A percentile compares a stretch with the other conserved stretches of the same genome.
phyloP scores from a whole-genome alignment of 2,113 vertebrate species.

The Acrocephalus kingi region DNA sequence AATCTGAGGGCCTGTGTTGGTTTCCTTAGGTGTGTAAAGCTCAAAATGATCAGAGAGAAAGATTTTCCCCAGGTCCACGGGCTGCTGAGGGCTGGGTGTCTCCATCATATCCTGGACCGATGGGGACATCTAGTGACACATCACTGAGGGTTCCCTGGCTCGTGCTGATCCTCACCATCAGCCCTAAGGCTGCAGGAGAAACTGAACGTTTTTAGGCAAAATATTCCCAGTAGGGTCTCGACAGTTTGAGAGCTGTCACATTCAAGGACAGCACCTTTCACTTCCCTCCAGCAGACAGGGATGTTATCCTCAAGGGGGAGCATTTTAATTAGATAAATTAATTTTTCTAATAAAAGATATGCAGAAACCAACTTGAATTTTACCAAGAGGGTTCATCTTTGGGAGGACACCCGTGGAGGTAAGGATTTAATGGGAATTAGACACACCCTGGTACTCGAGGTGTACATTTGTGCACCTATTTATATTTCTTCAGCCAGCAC shows the following conservation, averaged over 20 bases:
- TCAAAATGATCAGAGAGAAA: not conserved
- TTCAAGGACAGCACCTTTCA: fast-evolving
- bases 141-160: not conserved
- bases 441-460: not conserved
- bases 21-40: not conserved
- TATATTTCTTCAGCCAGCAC: not conserved
- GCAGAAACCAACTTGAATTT: not conserved
- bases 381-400: fast-evolving
- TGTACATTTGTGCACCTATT: fast-evolving
- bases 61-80: fast-evolving
- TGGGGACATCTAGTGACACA: slow-evolving; percentile 45
- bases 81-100: not conserved
- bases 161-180: fast-evolving
- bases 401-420: not conserved
- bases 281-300: not conserved
- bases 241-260: not conserved
- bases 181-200: not conserved
- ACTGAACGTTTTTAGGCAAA: fast-evolving
- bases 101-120: not conserved
- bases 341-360: not conserved
- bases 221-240: not conserved
- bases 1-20: not conserved
- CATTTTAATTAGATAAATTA: not conserved
- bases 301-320: not conserved
- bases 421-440: not conserved